phyloP scores from a whole-genome alignment of 2,113 vertebrate genomes.

The Pollimyrus isidori region DNA sequence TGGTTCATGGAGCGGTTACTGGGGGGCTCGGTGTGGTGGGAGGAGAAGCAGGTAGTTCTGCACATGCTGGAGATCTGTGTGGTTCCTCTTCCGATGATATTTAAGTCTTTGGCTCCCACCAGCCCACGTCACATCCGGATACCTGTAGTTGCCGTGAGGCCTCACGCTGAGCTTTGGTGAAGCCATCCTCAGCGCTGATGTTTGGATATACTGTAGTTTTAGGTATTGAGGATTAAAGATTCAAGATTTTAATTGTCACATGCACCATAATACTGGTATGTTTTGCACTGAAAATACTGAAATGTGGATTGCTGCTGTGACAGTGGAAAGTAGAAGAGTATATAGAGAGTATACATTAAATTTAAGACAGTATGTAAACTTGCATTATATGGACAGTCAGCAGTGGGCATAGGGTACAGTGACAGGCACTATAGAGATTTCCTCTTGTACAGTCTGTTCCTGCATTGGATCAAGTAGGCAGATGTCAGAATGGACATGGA shows the following conservation, averaged over 20 bases:
- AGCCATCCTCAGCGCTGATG: not conserved
- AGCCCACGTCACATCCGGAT: not conserved
- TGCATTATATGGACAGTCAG: not conserved
- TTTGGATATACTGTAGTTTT: not conserved
- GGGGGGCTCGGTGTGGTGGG: not conserved
- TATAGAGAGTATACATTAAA: not conserved
- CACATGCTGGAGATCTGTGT: not conserved
- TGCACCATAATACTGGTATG: not conserved
- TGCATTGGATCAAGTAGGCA: constrained; percentile 6
- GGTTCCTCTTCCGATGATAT: not conserved
- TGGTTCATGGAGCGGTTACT: not conserved
- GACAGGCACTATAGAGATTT: not conserved
- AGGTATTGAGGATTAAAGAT: not conserved
- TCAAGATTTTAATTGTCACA: not conserved
- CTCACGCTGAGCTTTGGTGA: not conserved
- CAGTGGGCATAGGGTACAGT: not conserved
- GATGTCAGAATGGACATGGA: constrained; percentile 10
- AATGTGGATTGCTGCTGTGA: not conserved
- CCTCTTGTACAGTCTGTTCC: not conserved
- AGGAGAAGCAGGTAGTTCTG: not conserved
- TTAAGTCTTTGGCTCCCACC: not conserved
- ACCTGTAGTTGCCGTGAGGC: not conserved
- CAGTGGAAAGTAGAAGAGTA: not conserved
- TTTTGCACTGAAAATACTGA: not conserved
- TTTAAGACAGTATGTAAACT: not conserved